Conservation (phyloP, 2,797 vertebrate species). For the Spinus pinus region DNA sequence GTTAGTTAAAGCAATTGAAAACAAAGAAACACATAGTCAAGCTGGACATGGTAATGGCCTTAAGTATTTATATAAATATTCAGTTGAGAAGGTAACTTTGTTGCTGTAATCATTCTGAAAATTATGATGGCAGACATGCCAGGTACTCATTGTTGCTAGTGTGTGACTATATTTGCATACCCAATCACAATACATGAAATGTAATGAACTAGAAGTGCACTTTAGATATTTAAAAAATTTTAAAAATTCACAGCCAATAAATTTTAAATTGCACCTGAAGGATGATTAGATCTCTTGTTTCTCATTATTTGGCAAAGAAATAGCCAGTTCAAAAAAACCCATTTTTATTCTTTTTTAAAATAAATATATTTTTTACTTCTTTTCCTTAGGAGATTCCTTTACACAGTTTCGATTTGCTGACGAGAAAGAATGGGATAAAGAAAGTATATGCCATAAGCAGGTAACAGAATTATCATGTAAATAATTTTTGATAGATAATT, state of each 20-base stretch:
- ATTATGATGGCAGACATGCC: rapidly evolving
- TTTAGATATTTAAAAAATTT: not conserved
- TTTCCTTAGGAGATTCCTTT: conserved; percentile 87
- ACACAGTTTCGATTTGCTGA: conserved; percentile 92
- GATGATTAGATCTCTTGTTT: not conserved
- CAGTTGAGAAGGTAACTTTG: not conserved
- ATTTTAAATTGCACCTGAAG: not conserved
- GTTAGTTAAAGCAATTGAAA: not conserved
- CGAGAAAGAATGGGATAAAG: conserved; percentile 91
- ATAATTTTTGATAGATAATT: not conserved
- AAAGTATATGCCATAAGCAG: conserved; percentile 78
- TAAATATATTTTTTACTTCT: not conserved
- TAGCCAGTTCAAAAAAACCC: not conserved
- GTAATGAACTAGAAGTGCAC: not conserved
- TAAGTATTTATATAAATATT: not conserved
- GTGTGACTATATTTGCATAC: not conserved
- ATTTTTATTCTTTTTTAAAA: not conserved
- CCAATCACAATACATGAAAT: not conserved
- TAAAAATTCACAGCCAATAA: not conserved
- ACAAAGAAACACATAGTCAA: not conserved
- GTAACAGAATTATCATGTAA: conserved; percentile 67
- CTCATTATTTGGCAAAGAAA: not conserved
- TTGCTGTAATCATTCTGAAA: not conserved
- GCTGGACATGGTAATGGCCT: not conserved
- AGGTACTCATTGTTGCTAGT: not conserved